Percentiles rank a stretch among this genome's conserved stretches.
Conservation (phyloP, 2,888 invertebrate genomes). For the Pterostichus madidus region DNA sequence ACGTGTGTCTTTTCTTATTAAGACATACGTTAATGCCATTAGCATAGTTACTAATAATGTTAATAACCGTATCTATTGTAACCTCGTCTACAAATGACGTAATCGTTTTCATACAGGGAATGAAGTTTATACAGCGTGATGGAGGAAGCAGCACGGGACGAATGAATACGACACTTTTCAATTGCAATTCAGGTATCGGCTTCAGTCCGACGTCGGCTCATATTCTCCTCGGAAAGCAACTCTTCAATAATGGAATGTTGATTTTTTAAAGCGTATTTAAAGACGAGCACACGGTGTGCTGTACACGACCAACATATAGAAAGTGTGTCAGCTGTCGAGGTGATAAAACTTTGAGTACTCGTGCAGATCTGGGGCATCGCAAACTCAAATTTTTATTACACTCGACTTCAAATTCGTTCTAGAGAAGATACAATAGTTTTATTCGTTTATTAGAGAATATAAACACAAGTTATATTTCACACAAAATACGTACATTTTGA, state of each 20-base stretch:
- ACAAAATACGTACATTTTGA: constrained; percentile 31
- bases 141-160: no score
- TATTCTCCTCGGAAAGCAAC: constrained; percentile 12
- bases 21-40: no score
- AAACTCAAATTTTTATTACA: constrained; percentile 61
- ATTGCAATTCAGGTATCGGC: no score
- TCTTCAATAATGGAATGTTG: constrained; percentile 57
- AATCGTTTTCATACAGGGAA: no score
- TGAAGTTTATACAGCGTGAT: no score
- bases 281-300: constrained; percentile 37
- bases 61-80: no score
- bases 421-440: constrained; percentile 47
- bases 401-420: constrained; percentile 29
- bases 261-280: constrained; percentile 55
- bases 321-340: constrained; percentile 41
- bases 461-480: constrained; percentile 47
- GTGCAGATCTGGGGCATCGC: constrained; percentile 50
- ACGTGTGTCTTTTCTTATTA: no score
- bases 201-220: background rate
- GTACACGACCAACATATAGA: constrained; percentile 41
- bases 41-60: no score
- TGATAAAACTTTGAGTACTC: constrained; percentile 58
- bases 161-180: no score
- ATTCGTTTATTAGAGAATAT: constrained; percentile 50
- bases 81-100: no score